Evolutionary conservation across 2,888 invertebrate genomes (phyloP).

Genomic region (Ophioninae sp.): DNA sequence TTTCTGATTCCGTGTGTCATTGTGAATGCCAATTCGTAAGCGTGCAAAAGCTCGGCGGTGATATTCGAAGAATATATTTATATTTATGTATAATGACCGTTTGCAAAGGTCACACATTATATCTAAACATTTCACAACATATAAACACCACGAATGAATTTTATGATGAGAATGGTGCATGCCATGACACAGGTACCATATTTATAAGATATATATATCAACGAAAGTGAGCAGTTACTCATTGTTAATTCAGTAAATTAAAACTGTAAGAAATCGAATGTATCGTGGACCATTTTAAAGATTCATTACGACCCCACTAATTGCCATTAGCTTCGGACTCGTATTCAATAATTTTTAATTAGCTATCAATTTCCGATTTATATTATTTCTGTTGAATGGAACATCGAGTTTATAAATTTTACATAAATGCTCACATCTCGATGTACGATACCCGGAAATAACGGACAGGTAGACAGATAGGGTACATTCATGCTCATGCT

Average conservation of each 20-base stretch:
- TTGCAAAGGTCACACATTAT: conserved; percentile 32
- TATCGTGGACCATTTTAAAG: neutral
- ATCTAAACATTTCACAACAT: conserved; percentile 35
- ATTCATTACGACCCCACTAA: neutral
- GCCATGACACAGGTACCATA: conserved; percentile 47
- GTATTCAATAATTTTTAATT: neutral
- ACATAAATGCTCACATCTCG: neutral
- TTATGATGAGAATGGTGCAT: conserved; percentile 56
- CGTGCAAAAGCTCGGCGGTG: conserved; percentile 75
- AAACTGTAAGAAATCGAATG: neutral
- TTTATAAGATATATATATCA: neutral
- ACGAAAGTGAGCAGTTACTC: conserved; percentile 2
- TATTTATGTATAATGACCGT: conserved; percentile 20
- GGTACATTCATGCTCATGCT: conserved; percentile 75
- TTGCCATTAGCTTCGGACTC: neutral
- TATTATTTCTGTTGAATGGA: neutral
- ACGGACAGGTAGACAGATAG: conserved; percentile 68
- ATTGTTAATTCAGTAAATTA: neutral
- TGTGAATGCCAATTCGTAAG: conserved; percentile 71
- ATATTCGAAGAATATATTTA: conserved; percentile 52
- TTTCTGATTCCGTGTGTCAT: conserved; percentile 54
- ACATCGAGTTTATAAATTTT: neutral
- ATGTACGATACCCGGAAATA: conserved; percentile 47
- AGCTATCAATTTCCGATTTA: neutral
- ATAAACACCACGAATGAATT: conserved; percentile 37